phyloP scores from a whole-genome alignment of 2,797 vertebrate genomes.

The Mormyrus hasselquistii region DNA sequence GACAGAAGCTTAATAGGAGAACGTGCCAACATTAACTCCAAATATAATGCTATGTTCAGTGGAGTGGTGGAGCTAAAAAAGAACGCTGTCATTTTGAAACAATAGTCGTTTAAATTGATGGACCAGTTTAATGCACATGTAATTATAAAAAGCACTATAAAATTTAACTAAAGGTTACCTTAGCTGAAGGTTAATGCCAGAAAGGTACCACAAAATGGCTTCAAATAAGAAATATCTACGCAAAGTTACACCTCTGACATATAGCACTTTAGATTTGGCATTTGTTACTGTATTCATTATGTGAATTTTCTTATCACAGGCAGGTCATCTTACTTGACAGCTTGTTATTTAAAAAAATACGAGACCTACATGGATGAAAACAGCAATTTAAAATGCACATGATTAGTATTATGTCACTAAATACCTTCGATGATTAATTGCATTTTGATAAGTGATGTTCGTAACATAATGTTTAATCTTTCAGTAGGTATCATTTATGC shows the following conservation, averaged over 20 bases:
- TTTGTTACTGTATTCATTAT: constrained; percentile 3
- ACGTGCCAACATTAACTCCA: background rate
- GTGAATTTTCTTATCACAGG: background rate
- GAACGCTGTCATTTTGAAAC: background rate
- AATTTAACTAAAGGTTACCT: background rate
- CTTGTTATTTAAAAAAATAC: background rate
- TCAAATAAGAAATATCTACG: constrained; percentile 4
- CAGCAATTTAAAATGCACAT: background rate
- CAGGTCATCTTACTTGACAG: background rate
- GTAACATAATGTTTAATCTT: background rate
- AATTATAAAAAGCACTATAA: background rate
- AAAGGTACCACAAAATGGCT: background rate
- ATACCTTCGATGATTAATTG: background rate
- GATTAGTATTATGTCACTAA: background rate
- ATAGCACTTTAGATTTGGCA: background rate
- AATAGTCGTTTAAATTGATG: background rate
- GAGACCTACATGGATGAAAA: background rate
- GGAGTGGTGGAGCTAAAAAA: background rate
- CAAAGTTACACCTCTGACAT: background rate
- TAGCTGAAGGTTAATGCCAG: constrained; percentile 1
- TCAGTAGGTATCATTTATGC: background rate
- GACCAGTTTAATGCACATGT: background rate
- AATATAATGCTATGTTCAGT: background rate
- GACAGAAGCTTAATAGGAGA: background rate
- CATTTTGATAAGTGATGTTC: background rate